Percentiles rank a stretch among this genome's conserved stretches.
Evolutionary conservation across 2,797 vertebrate species (phyloP).

Genomic region (Takifugu ocellatus): DNA sequence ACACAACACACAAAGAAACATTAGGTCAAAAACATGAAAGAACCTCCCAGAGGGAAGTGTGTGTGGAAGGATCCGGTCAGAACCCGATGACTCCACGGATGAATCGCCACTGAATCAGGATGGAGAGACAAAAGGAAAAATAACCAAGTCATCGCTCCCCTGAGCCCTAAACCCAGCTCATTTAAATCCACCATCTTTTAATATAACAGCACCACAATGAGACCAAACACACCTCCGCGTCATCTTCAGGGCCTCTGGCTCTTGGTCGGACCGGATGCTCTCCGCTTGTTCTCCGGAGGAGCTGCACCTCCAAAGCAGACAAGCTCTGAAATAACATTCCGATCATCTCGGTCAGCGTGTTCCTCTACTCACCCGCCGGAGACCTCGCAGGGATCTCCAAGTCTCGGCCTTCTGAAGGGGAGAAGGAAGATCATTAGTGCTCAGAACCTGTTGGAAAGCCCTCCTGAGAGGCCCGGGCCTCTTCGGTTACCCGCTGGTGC

Average conservation of each 20-base stretch:
- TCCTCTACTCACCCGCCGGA: slow-evolving; percentile 32
- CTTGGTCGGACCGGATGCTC: slow-evolving; percentile 20
- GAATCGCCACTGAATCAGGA: slow-evolving; percentile 44
- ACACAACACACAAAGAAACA: slow-evolving; percentile 13
- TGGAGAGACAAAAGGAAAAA: slow-evolving; percentile 24
- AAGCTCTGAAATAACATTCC: neutral
- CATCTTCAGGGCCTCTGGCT: slow-evolving; percentile 16
- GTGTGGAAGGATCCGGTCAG: slow-evolving; percentile 31
- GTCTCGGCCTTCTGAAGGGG: slow-evolving; percentile 52
- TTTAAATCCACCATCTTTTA: neutral
- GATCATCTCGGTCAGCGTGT: slow-evolving; percentile 1
- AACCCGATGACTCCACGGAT: slow-evolving; percentile 52
- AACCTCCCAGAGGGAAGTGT: slow-evolving; percentile 37
- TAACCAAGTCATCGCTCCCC: neutral
- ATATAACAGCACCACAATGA: neutral
- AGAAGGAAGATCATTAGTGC: slow-evolving; percentile 5
- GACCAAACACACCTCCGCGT: slow-evolving; percentile 17
- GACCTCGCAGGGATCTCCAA: slow-evolving; percentile 39
- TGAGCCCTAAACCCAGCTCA: neutral
- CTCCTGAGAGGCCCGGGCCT: slow-evolving; percentile 16
- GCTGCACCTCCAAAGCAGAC: slow-evolving; percentile 6
- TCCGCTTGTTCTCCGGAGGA: slow-evolving; percentile 11
- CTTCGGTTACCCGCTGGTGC: slow-evolving; percentile 31
- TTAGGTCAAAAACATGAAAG: slow-evolving; percentile 1
- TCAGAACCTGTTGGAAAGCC: neutral